Base-by-base conservation (phyloP, 2,113 vertebrate genomes). In the Megaceryle maxima region DNA sequence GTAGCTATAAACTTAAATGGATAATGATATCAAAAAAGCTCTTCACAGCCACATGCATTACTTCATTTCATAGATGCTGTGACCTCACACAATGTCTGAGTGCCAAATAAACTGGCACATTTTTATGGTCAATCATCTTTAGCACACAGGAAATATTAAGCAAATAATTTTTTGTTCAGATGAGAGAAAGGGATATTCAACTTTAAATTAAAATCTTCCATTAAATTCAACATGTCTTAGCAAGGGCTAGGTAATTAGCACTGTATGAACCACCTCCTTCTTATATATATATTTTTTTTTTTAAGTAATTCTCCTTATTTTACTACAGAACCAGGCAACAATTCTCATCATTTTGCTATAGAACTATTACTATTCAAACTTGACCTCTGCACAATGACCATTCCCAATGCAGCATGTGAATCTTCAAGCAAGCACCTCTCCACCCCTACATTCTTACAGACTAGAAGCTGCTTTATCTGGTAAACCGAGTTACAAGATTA, bases 381-480 rank as follows among this genome's bases (percentile, higher is more conserved):
- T 57, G 16, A 44, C 17, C 63, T 83, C 3, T 69, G 9, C 72
- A 62, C 37, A 74, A 50, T 2, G 26, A 77, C 21, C 19, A n/a
- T 10, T 37, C 39, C 56, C 50, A 69, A 26, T 8, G 17, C 13
- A 85, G 7, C 2, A n/a, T 0, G 0, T 4, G 16, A 62, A 57
- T 22, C 64, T 78, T 68, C 17, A 67, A 60, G 46, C 6, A 56
- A 57, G 15, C 21, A 22, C 9, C 26, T 73, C 57, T 43, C 76
- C 6, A 87, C 19, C 7, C 28, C 7, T 5, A 11, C 25, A 86
- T 69, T 76, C 51, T 51, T 64, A 62, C 15, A 44, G 19, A 69
- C 35, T 53, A 73, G 26, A 90, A 60, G 9, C 14, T 73, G 31
- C 17, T 33, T 90, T 59, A 50, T 7, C 43, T 14, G 5, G 53